Evolutionary conservation across 2,888 invertebrate species (phyloP), one percentile per base, ranked within the genome.

Genomic region (Lepidocyrtoides sp.): DNA sequence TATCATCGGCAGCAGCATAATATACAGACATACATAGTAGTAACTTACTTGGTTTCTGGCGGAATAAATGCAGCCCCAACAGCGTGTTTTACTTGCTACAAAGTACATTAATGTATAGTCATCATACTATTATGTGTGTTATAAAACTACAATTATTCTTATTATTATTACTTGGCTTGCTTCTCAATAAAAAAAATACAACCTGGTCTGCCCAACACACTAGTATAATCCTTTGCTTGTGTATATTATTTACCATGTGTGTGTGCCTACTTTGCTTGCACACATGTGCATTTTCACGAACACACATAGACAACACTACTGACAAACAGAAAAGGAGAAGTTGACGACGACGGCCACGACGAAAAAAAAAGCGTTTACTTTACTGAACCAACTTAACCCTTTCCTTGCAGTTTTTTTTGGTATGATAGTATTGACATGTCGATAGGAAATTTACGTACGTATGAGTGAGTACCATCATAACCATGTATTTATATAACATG

Each of bases 221-320:
- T 23, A 10, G 0, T 29, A 14, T 66, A n/a, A n/a, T n/a, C 8
- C 26, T 1, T 12, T 10, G 23, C 7, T 14, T 26, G 2, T 7
- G n/a, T n/a, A n/a, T n/a, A n/a, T n/a, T 60, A 26, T 60, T 60
- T 60, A 60, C 60, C 2, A 23, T 26, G 4, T 60, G 57, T 87
- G 44, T 75, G 57, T 87, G 44, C 85, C 75, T 87, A 81, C 60
- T n/a, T n/a, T n/a, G n/a, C n/a, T 88, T 82, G 51, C 69, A 89
- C 63, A 72, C 82, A 89, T 82, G 82, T 89, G 89, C 89, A 89
- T 82, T 89, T 89, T 81, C 89, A 89, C 36, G 81, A 60, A 8
- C 60, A 7, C 69, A 32, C 32, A 8, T 26, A 7, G 36, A 32
- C 32, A 69, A 12, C 14, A 2, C n/a, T 3, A 26, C 54, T 48